Evolutionary conservation across 2,113 vertebrate species (phyloP).

Genomic region (Stictonetta naevosa): DNA sequence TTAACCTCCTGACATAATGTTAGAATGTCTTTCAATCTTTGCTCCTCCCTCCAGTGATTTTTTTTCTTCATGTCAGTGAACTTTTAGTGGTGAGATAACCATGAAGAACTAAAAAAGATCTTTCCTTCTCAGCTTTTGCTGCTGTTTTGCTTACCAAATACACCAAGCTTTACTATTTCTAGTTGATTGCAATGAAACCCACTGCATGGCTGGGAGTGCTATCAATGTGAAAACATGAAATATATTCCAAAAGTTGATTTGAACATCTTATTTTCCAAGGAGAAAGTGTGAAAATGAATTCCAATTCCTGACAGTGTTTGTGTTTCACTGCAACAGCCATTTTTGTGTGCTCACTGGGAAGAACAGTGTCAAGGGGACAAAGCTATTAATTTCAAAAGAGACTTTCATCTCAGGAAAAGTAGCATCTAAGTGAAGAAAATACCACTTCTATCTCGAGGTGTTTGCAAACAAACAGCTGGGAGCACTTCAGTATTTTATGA

Average conservation of each 20-base stretch:
- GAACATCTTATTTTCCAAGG: neutral
- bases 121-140: neutral
- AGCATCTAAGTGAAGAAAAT: neutral
- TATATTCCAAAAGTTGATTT: neutral
- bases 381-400: neutral
- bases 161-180: neutral
- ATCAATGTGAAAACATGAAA: neutral
- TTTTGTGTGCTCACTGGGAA: neutral
- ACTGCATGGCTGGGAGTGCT: neutral
- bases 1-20: neutral
- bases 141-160: neutral
- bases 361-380: neutral
- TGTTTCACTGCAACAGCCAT: neutral
- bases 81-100: neutral
- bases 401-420: neutral
- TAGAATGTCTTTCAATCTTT: neutral
- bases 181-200: neutral
- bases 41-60: neutral
- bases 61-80: neutral
- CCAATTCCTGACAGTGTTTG: neutral
- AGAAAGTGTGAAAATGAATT: constrained; percentile 9
- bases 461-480: neutral
- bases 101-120: neutral
- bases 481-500: neutral
- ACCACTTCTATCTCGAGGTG: neutral